Evolutionary conservation across 2,888 invertebrate species (phyloP).

Genomic region (Dryobota labecula): DNA sequence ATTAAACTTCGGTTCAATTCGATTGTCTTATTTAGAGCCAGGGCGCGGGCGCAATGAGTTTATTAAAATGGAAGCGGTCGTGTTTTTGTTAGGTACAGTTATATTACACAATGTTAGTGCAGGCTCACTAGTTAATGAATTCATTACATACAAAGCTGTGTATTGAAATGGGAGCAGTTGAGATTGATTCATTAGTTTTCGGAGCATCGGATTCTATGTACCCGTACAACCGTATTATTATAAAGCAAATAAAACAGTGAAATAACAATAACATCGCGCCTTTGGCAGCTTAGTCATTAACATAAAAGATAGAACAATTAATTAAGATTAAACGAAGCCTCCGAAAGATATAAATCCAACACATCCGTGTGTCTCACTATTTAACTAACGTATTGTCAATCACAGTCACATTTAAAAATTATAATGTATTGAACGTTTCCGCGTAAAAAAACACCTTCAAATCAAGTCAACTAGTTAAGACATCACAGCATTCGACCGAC

Average conservation of each 20-base stretch:
- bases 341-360: not conserved
- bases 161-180: constrained; percentile 28
- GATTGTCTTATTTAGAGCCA: constrained; percentile 59
- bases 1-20: constrained; percentile 56
- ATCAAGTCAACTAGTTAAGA: constrained; percentile 65
- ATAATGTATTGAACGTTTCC: constrained; percentile 52
- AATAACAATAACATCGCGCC: not conserved
- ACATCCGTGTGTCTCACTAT: constrained; percentile 46
- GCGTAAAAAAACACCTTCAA: constrained; percentile 58
- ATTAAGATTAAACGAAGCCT: constrained; percentile 3
- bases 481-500: constrained; percentile 68
- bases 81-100: constrained; percentile 62
- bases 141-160: constrained; percentile 38
- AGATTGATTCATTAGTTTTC: constrained; percentile 46
- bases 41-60: constrained; percentile 55
- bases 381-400: constrained; percentile 44
- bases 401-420: constrained; percentile 51
- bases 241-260: constrained; percentile 3
- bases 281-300: constrained; percentile 11
- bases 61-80: constrained; percentile 61
- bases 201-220: constrained; percentile 12
- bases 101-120: constrained; percentile 59
- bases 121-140: constrained; percentile 41
- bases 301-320: constrained; percentile 2
- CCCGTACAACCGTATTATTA: not conserved